Base-by-base conservation (phyloP, 2,113 vertebrate genomes). In the Heterotilapia buettikoferi region DNA sequence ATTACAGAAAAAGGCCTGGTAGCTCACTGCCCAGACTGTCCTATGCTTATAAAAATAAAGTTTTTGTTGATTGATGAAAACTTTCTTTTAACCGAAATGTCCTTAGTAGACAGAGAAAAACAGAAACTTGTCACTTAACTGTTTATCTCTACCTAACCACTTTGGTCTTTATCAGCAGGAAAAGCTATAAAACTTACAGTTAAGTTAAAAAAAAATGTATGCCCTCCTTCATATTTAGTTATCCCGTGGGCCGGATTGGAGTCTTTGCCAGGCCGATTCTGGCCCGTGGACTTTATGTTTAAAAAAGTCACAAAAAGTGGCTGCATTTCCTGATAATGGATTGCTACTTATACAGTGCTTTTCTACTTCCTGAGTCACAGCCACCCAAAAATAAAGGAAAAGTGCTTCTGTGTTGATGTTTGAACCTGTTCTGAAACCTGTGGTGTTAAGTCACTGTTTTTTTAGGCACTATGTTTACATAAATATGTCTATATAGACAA, bases 251-350 rank as follows among this genome's bases (percentile, higher is more conserved):
- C 31, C 9, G 4, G 18, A 63, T 63, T 63, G 1, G 18, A 66
- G 61, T 38, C 33, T 66, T 66, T 66, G 19, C 19, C 10, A 36
- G 61, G 10, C 31, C 2, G 1, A n/a, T 66, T 36, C 31, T 0
- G 4, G 61, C 1, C 6, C 18, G 1, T 66, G 61, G 61, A 66
- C 31, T 36, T 63, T 36, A 63, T 63, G 31, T 63, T 63, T 36
- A 36, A 36, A n/a, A 1, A 45, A 71, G 0, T 24, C 66, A 71
- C n/a, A 71, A 73, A 71, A 45, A 73, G 0, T 45, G 21, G 38
- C 36, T 40, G 36, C 0, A 40, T 71, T 71, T 71, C 36, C 36
- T 71, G n/a, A 24, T 24, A 24, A 71, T 66, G 5, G 12, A 24
- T 40, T 24, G 12, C 12, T 24, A 43, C 9, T 66, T 66, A 12